Evolutionary conservation across 1,140 invertebrate genomes (phyloP), one percentile per base, ranked within the genome.

Genomic region (Drosophila bipectinata): DNA sequence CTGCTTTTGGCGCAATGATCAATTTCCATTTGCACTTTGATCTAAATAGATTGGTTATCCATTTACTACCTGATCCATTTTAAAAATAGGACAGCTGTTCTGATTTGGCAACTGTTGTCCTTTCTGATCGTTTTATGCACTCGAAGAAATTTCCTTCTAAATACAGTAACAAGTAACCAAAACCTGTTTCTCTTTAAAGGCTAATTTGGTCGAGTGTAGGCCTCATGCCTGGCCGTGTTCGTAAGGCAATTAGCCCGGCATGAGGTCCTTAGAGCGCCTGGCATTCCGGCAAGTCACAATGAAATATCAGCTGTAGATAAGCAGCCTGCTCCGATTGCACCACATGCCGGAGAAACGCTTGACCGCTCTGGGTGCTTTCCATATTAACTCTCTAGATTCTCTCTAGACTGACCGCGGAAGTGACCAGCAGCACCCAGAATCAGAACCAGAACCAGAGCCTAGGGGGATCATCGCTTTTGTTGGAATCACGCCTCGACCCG

Each of bases 1-100:
- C 77, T 28, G 69, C 66, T 77, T 74, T 73, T 80, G 61, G 72
- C 79, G 66, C 79, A 44, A 18, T 44, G 57, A 47, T 76, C 62
- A 45, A 49, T 75, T 76, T 34, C 64, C 60, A 47, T 55, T 68
- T 21, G 41, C 63, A 51, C 63, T 53, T 57, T 49, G 72, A 64
- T 69, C 51, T 44, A 41, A 52, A 34, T 44, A 28, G 21, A 14
- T 53, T 64, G 30, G 47, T 72, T 18, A 60, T 58, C 24, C 55
- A 59, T 32, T 69, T 72, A 56, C 72, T 79, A 71, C 64, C 55
- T 75, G 64, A 75, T 60, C 77, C 24, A 48, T 48, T 66, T 37
- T 15, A 6, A 30, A 32, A 9, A 28, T 34, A 32, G 37, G 52
- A 26, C 71, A 66, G 72, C 61, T 75, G 72, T 51, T 59, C 21